These are phyloP conservation scores for Lontra canadensis DNA, from an alignment of 2,113 vertebrate species.

Conservation along the genomic window DNA sequence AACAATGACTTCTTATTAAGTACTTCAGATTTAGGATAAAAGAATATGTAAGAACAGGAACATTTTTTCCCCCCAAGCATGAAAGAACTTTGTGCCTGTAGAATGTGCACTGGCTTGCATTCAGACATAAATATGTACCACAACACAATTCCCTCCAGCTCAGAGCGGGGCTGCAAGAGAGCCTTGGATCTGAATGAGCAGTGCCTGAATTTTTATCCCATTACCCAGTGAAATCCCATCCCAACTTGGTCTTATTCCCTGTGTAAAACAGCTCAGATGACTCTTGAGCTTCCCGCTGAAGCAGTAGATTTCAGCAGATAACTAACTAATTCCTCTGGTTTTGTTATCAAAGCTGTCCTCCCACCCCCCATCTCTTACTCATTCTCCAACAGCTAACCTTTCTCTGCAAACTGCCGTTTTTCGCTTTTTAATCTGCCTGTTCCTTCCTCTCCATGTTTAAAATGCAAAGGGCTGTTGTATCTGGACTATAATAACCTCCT, in stretches of 20 bases:
- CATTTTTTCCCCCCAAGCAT: not conserved
- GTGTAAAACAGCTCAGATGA: not conserved
- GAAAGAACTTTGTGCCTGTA: conserved; percentile 54
- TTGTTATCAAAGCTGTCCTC: not conserved
- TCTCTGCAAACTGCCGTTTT: not conserved
- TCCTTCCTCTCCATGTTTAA: not conserved
- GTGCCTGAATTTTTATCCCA: conserved; percentile 48
- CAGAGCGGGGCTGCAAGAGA: conserved; percentile 21
- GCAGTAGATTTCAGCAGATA: not conserved
- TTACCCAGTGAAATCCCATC: not conserved
- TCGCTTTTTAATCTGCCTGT: not conserved
- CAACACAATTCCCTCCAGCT: conserved; percentile 48
- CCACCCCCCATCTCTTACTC: not conserved
- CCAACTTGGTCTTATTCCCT: not conserved
- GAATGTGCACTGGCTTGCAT: conserved; percentile 58
- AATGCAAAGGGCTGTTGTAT: not conserved
- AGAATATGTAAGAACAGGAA: conserved; percentile 45
- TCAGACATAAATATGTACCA: conserved; percentile 61
- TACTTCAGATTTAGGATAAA: conserved; percentile 63
- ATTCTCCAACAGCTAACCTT: not conserved
- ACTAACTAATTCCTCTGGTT: not conserved
- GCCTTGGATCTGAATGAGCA: conserved; percentile 32
- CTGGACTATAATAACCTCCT: not conserved
- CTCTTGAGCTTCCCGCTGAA: not conserved
- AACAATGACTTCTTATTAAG: conserved; percentile 56